Conservation (phyloP, 2,888 invertebrate species). For the Ypsolopha sequella region DNA sequence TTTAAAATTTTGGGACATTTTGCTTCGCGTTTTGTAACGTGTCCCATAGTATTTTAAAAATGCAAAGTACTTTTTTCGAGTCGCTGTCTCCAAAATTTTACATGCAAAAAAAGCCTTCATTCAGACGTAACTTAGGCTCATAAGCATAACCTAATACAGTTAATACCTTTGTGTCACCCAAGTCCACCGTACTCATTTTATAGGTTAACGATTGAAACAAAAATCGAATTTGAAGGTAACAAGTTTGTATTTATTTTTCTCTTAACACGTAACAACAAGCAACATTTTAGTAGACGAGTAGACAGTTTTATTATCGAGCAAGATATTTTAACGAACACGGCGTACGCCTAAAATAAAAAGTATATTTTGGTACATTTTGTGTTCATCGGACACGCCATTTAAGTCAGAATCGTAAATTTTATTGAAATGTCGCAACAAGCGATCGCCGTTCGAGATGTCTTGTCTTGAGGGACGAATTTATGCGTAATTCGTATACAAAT, state of each 20-base stretch:
- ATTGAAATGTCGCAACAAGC: slow-evolving; percentile 67
- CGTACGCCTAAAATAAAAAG: slow-evolving; percentile 58
- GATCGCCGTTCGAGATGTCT: slow-evolving; percentile 66
- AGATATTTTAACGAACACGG: slow-evolving; percentile 66
- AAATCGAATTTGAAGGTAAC: neutral
- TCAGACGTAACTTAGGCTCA: too few species aligned
- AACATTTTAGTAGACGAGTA: slow-evolving; percentile 21
- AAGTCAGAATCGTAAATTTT: slow-evolving; percentile 70
- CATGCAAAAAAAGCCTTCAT: too few species aligned
- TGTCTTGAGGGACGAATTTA: slow-evolving; percentile 67
- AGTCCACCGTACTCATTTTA: neutral
- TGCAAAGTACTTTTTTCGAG: too few species aligned
- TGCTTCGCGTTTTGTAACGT: too few species aligned
- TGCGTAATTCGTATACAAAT: slow-evolving; percentile 70
- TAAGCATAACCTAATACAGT: too few species aligned
- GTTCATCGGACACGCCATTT: slow-evolving; percentile 63
- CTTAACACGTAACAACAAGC: neutral
- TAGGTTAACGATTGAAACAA: neutral
- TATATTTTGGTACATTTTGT: slow-evolving; percentile 56
- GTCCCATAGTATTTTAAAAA: too few species aligned
- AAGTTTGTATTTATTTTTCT: neutral
- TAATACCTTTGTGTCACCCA: too few species aligned
- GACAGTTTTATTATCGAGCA: slow-evolving; percentile 57
- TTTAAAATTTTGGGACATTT: too few species aligned
- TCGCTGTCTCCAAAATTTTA: too few species aligned